phyloP scores from a whole-genome alignment of 2,888 invertebrate species.

The Amiota mariae region DNA sequence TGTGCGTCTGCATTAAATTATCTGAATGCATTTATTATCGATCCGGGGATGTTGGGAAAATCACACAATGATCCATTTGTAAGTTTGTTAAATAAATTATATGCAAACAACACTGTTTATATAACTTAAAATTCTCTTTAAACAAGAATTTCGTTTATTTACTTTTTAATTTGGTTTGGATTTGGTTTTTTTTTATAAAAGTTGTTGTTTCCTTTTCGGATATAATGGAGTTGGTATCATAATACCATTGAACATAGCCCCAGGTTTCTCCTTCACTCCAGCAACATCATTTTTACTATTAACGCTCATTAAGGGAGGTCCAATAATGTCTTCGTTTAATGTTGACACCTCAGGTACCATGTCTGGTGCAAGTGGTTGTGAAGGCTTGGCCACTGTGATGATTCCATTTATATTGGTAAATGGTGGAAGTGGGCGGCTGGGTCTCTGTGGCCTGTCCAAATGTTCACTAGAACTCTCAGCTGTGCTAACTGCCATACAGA shows the following conservation, averaged over 20 bases:
- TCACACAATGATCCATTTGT: background rate
- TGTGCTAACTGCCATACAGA: no score
- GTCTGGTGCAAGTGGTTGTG: background rate
- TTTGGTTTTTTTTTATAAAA: background rate
- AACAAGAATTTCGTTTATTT: background rate
- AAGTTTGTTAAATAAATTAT: background rate
- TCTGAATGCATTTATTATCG: no score
- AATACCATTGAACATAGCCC: constrained; percentile 1
- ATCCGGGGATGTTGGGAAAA: background rate
- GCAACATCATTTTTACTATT: no score
- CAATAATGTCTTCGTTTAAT: background rate
- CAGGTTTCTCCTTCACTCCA: background rate
- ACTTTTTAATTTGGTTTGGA: background rate
- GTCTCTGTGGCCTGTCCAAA: background rate
- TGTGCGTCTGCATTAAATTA: constrained; percentile 42
- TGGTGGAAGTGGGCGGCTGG: background rate
- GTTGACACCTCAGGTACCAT: background rate
- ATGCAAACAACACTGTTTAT: background rate
- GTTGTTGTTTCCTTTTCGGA: background rate
- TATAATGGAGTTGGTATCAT: constrained; percentile 5
- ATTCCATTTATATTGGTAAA: background rate
- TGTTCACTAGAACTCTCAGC: no score
- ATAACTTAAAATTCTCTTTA: background rate
- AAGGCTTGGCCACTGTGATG: background rate
- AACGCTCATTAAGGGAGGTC: no score